phyloP scores from a whole-genome alignment of 2,888 invertebrate species.

The Rhynchonema sp. region DNA sequence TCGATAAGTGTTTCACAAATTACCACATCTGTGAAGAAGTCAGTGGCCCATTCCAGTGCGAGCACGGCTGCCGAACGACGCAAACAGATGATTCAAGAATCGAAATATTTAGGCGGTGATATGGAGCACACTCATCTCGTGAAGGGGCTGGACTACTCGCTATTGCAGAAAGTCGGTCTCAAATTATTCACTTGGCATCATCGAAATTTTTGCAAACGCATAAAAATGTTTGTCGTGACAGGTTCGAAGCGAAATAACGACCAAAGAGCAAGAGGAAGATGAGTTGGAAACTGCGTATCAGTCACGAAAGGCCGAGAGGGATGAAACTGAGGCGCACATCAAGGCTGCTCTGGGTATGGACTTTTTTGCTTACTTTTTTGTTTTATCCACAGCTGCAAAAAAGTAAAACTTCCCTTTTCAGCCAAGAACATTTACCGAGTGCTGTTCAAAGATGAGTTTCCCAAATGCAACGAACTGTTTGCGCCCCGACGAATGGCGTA shows the following conservation, averaged over 20 bases:
- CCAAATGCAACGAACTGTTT: conserved; percentile 52
- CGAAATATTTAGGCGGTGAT: conserved; percentile 98
- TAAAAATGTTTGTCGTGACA: conserved; percentile 6
- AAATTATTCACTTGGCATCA: too few relatives aligned
- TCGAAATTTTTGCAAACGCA: background rate
- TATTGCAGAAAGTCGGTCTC: conserved; percentile 81
- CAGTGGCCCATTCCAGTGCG: conserved; percentile 19
- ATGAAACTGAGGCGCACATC: conserved; percentile 50
- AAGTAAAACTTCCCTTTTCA: conserved; percentile 2
- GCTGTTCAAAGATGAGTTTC: conserved; percentile 38
- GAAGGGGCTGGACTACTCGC: conserved; percentile 79
- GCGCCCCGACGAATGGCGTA: conserved; percentile 93
- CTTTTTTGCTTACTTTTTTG: too few relatives aligned
- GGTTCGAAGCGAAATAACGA: conserved; percentile 60
- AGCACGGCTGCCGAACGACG: conserved; percentile 80
- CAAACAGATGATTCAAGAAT: conserved; percentile 83
- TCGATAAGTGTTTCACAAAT: background rate
- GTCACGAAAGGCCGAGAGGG: conserved; percentile 34
- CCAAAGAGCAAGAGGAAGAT: conserved; percentile 34
- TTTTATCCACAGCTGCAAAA: too few relatives aligned
- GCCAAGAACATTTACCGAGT: conserved; percentile 41
- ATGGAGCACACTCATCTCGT: conserved; percentile 99
- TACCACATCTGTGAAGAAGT: background rate
- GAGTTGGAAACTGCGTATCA: conserved; percentile 19
- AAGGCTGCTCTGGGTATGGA: conserved; percentile 60